Base-by-base conservation (phyloP, 2,113 vertebrate species). In the Pedionomus torquatus region DNA sequence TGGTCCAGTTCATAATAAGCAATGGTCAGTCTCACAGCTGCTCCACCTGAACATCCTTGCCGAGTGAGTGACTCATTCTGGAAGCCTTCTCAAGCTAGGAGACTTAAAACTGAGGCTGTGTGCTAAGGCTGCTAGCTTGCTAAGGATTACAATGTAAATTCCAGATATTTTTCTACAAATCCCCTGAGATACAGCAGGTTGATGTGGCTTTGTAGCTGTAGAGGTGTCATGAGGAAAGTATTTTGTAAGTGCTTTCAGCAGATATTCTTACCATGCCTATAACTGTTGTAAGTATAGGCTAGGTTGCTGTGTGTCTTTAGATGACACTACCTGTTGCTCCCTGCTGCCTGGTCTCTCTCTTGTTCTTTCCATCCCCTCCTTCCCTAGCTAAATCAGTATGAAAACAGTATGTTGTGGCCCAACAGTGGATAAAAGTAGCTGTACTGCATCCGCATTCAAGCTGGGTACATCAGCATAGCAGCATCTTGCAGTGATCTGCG, bases 1-100 rank as follows among this genome's bases (percentile, higher is more conserved):
- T 0, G 0, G n/a, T 89, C 19, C 57, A 85, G 33, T 31, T 82
- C 33, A 71, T 1, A 5, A 35, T 2, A 46, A 61, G 5, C 35
- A 37, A 5, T 37, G 19, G 39, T 11, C 3, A 5, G 33, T 65
- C 64, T 87, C 90, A 63, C 33, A 80, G n/a, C 37, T 57, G 33
- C 17, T 77, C 43, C 79, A 70, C 4, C 4, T 57, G 76, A 66
- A 83, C 52, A 41, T 43, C 48, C 51, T 71, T 17, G n/a, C 41
- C 64, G 33, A 75, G 41, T 39, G 57, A 80, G 25, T 41, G n/a
- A n/a, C 57, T 71, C 26, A 25, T 55, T 90, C 51, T 66, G 51
- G 41, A 87, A 76, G 46, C 39, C 33, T 70, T 70, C 35, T 85
- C 30, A 76, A 39, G 25, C 21, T 52, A 54, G 31, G 43, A 91